Percentiles rank a stretch among this genome's conserved stretches.
phyloP scores from a whole-genome alignment of 2,888 invertebrate genomes.

The Nasonovia ribisnigri region DNA sequence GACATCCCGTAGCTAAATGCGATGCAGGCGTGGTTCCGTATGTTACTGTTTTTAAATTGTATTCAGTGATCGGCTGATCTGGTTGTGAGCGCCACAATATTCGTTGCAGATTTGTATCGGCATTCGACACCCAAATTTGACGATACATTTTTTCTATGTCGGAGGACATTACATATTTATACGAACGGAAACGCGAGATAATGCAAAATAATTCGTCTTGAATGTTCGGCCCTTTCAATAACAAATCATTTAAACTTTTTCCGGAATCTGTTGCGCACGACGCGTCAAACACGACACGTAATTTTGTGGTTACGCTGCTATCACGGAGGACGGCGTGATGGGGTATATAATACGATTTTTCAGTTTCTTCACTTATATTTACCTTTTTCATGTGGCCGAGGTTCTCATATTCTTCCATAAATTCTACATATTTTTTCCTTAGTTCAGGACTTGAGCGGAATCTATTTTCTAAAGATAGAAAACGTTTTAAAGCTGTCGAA shows the following conservation, averaged over 20 bases:
- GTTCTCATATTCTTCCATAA: neutral
- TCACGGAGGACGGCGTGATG: neutral
- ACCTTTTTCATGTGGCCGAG: neutral
- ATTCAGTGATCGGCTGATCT: neutral
- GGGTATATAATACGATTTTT: neutral
- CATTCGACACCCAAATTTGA: neutral
- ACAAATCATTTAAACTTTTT: constrained; percentile 21
- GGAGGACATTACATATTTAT: neutral
- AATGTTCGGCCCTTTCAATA: constrained; percentile 27
- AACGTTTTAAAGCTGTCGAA: neutral
- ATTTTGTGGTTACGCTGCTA: neutral
- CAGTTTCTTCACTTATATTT: neutral
- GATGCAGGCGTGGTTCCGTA: too few relatives aligned
- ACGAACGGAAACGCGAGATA: neutral
- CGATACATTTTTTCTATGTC: constrained; percentile 54
- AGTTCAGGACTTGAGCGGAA: neutral
- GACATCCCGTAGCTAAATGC: neutral
- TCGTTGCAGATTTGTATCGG: constrained; percentile 29
- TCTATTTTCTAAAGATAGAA: neutral
- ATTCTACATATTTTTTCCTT: neutral
- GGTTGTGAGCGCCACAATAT: constrained; percentile 33
- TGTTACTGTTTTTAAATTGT: constrained; percentile 26
- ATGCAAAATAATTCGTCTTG: constrained; percentile 25
- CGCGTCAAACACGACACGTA: neutral
- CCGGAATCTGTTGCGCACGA: neutral